Evolutionary conservation across 2,113 vertebrate genomes (phyloP).

Genomic region (Ameiurus melas): DNA sequence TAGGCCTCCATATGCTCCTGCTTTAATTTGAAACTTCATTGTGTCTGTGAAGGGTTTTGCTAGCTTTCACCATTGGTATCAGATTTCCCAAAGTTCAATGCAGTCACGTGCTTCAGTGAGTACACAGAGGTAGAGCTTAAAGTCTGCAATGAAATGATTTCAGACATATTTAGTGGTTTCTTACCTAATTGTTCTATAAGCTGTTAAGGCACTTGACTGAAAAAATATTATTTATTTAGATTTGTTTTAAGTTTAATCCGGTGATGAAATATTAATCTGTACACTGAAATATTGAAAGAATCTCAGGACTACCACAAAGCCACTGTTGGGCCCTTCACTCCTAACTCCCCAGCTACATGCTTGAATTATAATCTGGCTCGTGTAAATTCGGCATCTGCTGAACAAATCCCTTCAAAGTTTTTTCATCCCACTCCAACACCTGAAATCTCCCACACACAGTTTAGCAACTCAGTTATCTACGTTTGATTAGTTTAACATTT

Average conservation of each 20-base stretch:
- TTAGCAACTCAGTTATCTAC: not conserved
- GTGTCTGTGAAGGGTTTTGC: constrained; percentile 65
- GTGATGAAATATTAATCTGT: too few species aligned
- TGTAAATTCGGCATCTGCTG: not conserved
- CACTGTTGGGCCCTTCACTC: not conserved
- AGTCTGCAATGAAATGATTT: not conserved
- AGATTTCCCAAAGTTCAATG: constrained; percentile 69
- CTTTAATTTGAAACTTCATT: constrained; percentile 79
- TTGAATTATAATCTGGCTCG: not conserved
- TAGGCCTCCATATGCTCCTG: constrained; percentile 47
- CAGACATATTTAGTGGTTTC: not conserved
- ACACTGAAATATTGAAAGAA: not conserved
- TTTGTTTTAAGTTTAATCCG: not conserved
- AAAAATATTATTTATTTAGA: not conserved
- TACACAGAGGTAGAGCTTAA: not conserved
- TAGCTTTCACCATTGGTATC: constrained; percentile 74
- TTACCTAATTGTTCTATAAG: not conserved
- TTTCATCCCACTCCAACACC: not conserved
- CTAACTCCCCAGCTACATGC: not conserved
- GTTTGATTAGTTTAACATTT: not conserved
- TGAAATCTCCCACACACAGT: not conserved
- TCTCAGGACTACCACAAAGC: not conserved
- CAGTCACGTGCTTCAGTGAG: constrained; percentile 51
- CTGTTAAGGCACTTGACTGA: not conserved
- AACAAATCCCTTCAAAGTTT: not conserved